phyloP scores from a whole-genome alignment of 2,113 vertebrate genomes.

The Oncorhynchus clarkii region DNA sequence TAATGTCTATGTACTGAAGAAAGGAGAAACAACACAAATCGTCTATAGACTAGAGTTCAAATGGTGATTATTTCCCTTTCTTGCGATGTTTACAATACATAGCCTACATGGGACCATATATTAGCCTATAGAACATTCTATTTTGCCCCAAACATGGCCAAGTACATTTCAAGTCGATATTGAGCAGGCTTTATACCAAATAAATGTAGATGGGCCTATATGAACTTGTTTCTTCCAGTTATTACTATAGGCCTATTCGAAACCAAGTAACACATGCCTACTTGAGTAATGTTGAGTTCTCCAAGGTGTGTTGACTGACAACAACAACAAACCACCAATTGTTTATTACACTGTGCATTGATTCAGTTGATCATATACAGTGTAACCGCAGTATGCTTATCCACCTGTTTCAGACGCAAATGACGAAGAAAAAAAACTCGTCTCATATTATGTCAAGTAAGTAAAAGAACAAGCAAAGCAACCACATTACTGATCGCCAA shows the following conservation, averaged over 20 bases:
- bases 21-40: not conserved
- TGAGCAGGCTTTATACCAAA: too few species aligned
- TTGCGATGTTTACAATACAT: too few species aligned
- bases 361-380: not conserved
- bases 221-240: too few species aligned
- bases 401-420: slow-evolving; percentile 4
- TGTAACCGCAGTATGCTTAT: not conserved
- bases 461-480: slow-evolving; percentile 25
- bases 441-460: slow-evolving; percentile 3
- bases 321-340: not conserved
- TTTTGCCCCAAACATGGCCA: too few species aligned
- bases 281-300: not conserved
- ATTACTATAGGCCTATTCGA: too few species aligned
- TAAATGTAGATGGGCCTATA: too few species aligned
- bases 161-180: too few species aligned
- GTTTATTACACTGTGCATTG: not conserved
- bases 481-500: slow-evolving; percentile 46
- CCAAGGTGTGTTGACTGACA: not conserved
- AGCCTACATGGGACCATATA: too few species aligned
- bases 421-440: slow-evolving; percentile 8
- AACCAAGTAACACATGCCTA: too few species aligned
- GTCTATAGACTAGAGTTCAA: too few species aligned
- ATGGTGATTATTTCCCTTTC: too few species aligned
- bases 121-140: too few species aligned
- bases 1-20: not conserved